These are phyloP conservation scores for Chydorus sphaericus DNA, from an alignment of 2,888 invertebrate genomes.

Conservation along the genomic window DNA sequence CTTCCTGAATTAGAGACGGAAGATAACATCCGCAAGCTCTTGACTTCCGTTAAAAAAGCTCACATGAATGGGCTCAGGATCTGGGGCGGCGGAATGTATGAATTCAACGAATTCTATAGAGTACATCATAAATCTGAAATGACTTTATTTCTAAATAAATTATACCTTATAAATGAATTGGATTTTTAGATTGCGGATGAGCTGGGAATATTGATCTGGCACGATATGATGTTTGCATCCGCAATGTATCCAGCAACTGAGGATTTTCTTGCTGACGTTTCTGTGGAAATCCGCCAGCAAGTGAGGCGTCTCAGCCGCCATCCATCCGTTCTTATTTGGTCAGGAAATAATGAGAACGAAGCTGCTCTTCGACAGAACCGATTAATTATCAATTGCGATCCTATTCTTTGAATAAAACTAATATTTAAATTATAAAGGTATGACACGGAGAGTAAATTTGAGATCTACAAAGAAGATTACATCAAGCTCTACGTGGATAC, in stretches of 20 bases:
- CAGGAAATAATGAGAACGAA: conserved; percentile 46
- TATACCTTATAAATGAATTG: too few species aligned
- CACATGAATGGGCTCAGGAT: conserved; percentile 35
- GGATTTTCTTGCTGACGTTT: conserved; percentile 31
- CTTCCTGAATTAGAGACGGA: conserved; percentile 30
- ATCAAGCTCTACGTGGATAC: conserved; percentile 64
- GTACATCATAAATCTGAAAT: too few species aligned
- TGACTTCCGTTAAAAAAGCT: conserved; percentile 30
- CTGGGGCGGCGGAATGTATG: conserved; percentile 30
- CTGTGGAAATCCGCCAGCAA: conserved; percentile 33
- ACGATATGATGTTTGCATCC: conserved; percentile 43
- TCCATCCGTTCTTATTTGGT: conserved; percentile 37
- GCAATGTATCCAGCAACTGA: conserved; percentile 36
- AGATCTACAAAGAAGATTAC: conserved; percentile 57
- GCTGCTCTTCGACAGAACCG: conserved; percentile 30
- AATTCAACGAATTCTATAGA: conserved; percentile 35
- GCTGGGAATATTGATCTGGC: conserved; percentile 40
- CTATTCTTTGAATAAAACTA: background rate
- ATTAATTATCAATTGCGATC: conserved; percentile 20
- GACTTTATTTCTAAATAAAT: too few species aligned
- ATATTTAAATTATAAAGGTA: conserved; percentile 34
- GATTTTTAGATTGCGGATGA: conserved; percentile 33
- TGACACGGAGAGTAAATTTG: conserved; percentile 35
- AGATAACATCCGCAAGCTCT: conserved; percentile 26
- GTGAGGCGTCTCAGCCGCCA: conserved; percentile 35